These are phyloP conservation scores for Cephus nigrinus DNA, from an alignment of 2,888 invertebrate genomes.

Conservation along the genomic window DNA sequence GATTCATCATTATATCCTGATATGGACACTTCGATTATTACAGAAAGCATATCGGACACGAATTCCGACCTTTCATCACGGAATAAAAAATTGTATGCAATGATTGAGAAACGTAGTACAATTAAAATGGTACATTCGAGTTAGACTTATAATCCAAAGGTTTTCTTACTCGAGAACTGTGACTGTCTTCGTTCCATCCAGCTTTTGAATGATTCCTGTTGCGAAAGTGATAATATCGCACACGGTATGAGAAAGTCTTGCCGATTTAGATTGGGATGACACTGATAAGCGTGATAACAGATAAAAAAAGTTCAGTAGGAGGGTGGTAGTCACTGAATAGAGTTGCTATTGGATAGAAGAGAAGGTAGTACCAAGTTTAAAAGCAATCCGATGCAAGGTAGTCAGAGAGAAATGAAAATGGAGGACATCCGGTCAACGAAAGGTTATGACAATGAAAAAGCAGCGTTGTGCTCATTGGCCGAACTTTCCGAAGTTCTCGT, in stretches of 20 bases:
- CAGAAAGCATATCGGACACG: background rate
- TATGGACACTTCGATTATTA: background rate
- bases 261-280: background rate
- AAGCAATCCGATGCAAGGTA: background rate
- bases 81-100: background rate
- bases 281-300: background rate
- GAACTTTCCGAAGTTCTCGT: conserved; percentile 32
- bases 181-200: background rate
- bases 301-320: background rate
- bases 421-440: background rate
- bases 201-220: background rate
- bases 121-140: background rate
- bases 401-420: background rate
- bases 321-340: background rate
- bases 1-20: background rate
- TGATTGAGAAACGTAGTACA: background rate
- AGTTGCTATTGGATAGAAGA: background rate
- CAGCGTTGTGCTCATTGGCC: conserved; percentile 25
- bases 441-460: conserved; percentile 18
- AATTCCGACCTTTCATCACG: background rate
- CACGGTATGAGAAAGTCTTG: background rate
- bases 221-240: background rate
- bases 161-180: background rate
- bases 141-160: background rate
- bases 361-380: background rate